Evolutionary conservation across 2,113 vertebrate genomes (phyloP), one percentile per base, ranked within the genome.

Genomic region (Barbus barbus): DNA sequence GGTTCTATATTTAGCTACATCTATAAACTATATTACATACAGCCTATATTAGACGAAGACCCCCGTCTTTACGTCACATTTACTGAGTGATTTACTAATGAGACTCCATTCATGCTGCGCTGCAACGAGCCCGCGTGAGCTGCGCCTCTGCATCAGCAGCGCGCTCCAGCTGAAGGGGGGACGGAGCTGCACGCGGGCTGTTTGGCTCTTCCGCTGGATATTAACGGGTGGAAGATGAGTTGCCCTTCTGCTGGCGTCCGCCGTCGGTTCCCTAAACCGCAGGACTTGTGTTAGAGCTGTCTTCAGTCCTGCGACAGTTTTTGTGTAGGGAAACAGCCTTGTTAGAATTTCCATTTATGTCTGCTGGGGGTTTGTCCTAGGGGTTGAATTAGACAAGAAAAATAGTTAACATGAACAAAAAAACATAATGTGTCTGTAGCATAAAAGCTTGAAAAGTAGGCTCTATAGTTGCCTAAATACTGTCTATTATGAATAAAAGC

Each of bases 281-380:
- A n/a, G n/a, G n/a, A n/a, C n/a, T n/a, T n/a, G n/a, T n/a, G n/a
- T n/a, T n/a, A n/a, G n/a, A n/a, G n/a, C n/a, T n/a, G n/a, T n/a
- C n/a, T n/a, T n/a, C 44, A 86, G 46, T 31, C 78, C 83, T 26
- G 86, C 78, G 9, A 84, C 46, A 13, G 86, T 84, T 76, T 84
- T 87, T 7, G 46, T 81, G 69, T 82, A 84, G 36, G 86, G 83
- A 14, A 86, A 84, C 58, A 86, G 46, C 46, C 77, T 56, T 28
- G 82, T 65, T 6, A 84, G 44, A 71, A 69, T 20, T 41, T 86
- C 78, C 85, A 86, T 86, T 74, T 7, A 41, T 44, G 36, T 75
- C 51, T 9, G 38, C 0, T 7, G 24, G 1, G 9, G 2, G 9
- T 7, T 73, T 24, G 9, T 74, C 53, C 69, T 61, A 31, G 24